Evolutionary conservation across 1,140 invertebrate genomes (phyloP).

Genomic region (Metopolophium dirhodum): DNA sequence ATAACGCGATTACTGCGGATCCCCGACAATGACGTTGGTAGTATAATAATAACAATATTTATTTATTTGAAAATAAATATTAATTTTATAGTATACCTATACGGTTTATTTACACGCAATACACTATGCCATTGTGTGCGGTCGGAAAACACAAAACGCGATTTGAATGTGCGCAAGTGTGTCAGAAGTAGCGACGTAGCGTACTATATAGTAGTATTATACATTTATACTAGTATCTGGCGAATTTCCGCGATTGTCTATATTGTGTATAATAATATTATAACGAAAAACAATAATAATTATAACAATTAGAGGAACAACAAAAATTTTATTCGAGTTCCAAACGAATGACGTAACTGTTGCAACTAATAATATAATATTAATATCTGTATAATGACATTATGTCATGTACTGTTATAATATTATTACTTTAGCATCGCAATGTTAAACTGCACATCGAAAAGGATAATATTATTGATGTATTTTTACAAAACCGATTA

Average conservation of each 20-base stretch:
- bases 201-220: no score
- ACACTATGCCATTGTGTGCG: neutral
- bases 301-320: neutral
- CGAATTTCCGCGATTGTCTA: neutral
- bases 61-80: slow-evolving; percentile 2
- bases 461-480: neutral
- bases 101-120: neutral
- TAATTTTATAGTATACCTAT: neutral
- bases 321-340: neutral
- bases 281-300: neutral
- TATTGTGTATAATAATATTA: neutral
- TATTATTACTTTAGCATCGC: neutral
- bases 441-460: neutral
- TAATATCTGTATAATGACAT: neutral
- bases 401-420: neutral
- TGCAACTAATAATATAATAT: neutral
- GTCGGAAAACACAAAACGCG: neutral
- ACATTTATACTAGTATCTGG: no score
- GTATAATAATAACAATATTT: neutral
- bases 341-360: neutral
- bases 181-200: neutral
- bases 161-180: neutral
- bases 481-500: neutral
- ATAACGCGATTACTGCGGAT: neutral
- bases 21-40: neutral